phyloP scores from a whole-genome alignment of 2,888 invertebrate species.

The Steinernema carpocapsae region DNA sequence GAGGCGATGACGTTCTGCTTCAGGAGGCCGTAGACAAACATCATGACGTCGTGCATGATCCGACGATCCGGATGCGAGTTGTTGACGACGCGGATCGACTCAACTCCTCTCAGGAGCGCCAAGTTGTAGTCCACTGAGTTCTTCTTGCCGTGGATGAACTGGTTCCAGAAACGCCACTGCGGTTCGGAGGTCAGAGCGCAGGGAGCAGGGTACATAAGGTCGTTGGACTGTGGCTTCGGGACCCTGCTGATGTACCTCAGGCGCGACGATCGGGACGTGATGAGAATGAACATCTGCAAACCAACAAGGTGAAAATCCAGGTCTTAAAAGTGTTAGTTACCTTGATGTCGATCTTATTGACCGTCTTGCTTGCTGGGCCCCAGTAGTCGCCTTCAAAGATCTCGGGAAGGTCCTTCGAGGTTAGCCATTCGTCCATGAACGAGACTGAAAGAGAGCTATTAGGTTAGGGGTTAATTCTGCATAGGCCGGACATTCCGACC shows the following conservation, averaged over 20 bases:
- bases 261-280: not conserved
- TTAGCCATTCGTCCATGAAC: conserved; percentile 8
- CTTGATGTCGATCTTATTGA: not conserved
- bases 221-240: not conserved
- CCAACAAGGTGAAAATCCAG: not conserved
- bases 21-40: not conserved
- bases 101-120: not conserved
- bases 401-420: not conserved
- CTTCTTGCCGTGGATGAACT: not conserved
- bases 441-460: not conserved
- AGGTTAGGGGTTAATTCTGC: too few species aligned
- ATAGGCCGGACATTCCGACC: too few species aligned
- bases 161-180: not conserved
- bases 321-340: not conserved
- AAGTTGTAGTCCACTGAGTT: not conserved
- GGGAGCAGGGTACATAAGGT: not conserved
- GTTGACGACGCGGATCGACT: not conserved
- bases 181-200: not conserved
- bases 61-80: not conserved
- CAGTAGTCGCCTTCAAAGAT: not conserved
- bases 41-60: not conserved
- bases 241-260: not conserved
- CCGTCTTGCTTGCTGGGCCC: not conserved
- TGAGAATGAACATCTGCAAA: not conserved
- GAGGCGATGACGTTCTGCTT: not conserved